Evolutionary conservation across 2,888 invertebrate species (phyloP), one percentile per base, ranked within the genome.

Genomic region (Sialis lutaria): DNA sequence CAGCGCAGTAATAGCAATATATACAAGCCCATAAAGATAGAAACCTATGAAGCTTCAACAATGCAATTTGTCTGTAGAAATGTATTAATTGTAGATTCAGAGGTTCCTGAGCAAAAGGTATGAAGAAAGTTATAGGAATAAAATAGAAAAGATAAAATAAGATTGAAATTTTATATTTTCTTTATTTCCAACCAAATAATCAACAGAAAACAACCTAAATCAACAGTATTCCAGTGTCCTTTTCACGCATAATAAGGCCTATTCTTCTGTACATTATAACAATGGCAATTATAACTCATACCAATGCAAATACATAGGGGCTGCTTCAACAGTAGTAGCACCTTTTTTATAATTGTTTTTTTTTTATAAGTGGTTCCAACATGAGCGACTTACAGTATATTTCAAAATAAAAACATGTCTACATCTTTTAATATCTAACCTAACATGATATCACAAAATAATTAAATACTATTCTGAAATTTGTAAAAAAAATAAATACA

Each of bases 101-200:
- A 22, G 22, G 22, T 22, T 22, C 22, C 22, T 22, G 22, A 22
- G 22, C 22, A 22, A 22, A 22, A 22, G 22, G 22, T 22, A 22
- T 22, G 22, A 22, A 22, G 22, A 22, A 22, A 22, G 22, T 22
- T 22, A 22, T 22, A 22, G 22, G 22, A 22, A 22, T 22, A 22
- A 22, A 22, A 22, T 22, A 22, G 22, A 22, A 22, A 22, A 22
- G 22, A 22, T 22, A 22, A 22, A 22, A 22, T 22, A 22, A 22
- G 22, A 22, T 22, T 22, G 22, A 22, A 22, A 22, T 22, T 22
- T 22, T 22, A 22, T 22, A 37, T 54, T 56, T 53, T 54, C 54
- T 57, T 57, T 57, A 57, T 57, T 57, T 57, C 54, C 56, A 57
- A 56, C 55, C 55, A 57, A 57, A 56, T 55, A 53, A 54, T 55